These are phyloP conservation scores for Lochmaea crataegi DNA, from an alignment of 2,888 invertebrate species.

Conservation along the genomic window DNA sequence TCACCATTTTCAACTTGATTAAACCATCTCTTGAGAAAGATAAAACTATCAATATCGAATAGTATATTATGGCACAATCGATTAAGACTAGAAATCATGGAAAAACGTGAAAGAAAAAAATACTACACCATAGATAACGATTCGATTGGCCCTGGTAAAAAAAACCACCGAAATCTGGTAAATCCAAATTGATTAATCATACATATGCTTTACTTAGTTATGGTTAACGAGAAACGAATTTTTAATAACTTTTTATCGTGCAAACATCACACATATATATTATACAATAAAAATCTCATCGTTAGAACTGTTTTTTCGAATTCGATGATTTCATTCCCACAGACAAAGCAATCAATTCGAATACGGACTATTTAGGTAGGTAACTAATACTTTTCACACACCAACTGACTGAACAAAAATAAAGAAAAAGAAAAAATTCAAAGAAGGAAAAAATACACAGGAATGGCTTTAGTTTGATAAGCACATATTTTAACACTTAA, in stretches of 20 bases:
- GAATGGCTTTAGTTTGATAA: not conserved
- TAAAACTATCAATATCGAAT: too few relatives aligned
- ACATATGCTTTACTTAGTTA: conserved; percentile 9
- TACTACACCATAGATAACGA: too few relatives aligned
- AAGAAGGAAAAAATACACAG: not conserved
- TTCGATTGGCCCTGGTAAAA: too few relatives aligned
- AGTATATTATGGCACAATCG: too few relatives aligned
- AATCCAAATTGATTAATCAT: too few relatives aligned
- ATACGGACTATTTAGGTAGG: conserved; percentile 13
- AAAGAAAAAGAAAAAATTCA: conserved; percentile 2
- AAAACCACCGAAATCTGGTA: too few relatives aligned
- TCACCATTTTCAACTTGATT: too few relatives aligned
- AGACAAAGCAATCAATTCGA: conserved; percentile 20
- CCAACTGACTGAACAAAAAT: conserved; percentile 13
- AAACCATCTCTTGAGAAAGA: too few relatives aligned
- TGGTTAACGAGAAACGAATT: conserved; percentile 1
- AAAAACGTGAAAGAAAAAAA: too few relatives aligned
- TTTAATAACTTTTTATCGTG: conserved; percentile 7
- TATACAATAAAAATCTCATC: conserved; percentile 15
- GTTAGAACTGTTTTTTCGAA: not conserved
- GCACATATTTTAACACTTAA: not conserved
- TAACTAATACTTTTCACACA: conserved; percentile 31
- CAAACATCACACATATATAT: not conserved
- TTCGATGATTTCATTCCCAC: conserved; percentile 13
- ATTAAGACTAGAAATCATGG: too few relatives aligned